A percentile compares a stretch with the other conserved stretches of the same genome.
Evolutionary conservation across 2,797 vertebrate species (phyloP).

Genomic region (Monodelphis domestica): DNA sequence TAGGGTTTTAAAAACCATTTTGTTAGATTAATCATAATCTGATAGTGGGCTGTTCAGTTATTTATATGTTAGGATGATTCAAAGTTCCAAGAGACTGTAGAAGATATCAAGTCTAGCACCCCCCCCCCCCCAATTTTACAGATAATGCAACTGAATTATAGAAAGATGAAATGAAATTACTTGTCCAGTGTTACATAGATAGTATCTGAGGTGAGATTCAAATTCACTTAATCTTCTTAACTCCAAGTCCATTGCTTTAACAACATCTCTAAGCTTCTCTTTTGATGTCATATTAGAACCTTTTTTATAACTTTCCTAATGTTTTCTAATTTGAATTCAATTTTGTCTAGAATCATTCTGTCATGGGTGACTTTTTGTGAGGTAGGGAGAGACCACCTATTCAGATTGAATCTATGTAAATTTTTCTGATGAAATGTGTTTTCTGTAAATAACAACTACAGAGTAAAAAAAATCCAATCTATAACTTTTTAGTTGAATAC

Average conservation of each 20-base stretch:
- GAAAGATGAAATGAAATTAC: background rate
- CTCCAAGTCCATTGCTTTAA: background rate
- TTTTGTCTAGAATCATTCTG: background rate
- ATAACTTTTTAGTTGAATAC: too few species aligned
- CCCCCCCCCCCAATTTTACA: background rate
- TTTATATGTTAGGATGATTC: background rate
- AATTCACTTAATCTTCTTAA: background rate
- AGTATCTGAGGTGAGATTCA: background rate
- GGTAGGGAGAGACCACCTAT: background rate
- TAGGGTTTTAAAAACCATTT: background rate
- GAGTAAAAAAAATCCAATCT: background rate
- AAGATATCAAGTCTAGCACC: background rate
- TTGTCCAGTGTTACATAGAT: background rate
- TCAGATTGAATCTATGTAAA: background rate
- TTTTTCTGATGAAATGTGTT: background rate
- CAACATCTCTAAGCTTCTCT: background rate
- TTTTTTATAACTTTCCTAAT: background rate
- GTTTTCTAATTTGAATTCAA: background rate
- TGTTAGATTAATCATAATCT: background rate
- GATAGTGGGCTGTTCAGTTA: background rate
- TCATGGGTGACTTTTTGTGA: background rate
- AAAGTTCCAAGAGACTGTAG: background rate
- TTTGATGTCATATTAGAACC: background rate
- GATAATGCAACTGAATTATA: background rate
- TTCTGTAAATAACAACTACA: background rate